A percentile compares a stretch with the other conserved stretches of the same genome.
Evolutionary conservation across 2,888 invertebrate genomes (phyloP).

Genomic region (Rhorus exstirpatorius): DNA sequence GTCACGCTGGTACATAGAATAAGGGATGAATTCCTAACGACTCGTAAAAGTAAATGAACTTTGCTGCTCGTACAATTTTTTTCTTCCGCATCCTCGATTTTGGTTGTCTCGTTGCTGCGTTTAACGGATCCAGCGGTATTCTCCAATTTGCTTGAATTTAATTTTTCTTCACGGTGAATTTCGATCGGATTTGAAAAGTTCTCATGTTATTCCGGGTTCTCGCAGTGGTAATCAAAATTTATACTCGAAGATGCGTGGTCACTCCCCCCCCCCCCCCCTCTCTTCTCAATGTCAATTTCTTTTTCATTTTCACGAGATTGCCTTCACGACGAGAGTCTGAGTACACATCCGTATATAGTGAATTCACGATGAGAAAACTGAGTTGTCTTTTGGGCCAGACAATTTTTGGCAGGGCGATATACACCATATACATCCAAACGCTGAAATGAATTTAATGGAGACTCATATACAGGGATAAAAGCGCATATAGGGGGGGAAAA

Average conservation of each 20-base stretch:
- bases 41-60: slow-evolving; percentile 24
- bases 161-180: not conserved
- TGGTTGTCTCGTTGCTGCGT: slow-evolving; percentile 12
- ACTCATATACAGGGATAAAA: not conserved
- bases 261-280: no score
- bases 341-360: no score
- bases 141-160: slow-evolving; percentile 20
- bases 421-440: not conserved
- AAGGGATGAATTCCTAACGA: not conserved
- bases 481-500: not conserved
- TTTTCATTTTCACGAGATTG: not conserved
- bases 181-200: not conserved
- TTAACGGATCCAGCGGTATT: not conserved
- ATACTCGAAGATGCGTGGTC: not conserved
- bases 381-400: no score
- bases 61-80: slow-evolving; percentile 6
- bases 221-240: not conserved
- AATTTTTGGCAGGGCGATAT: not conserved
- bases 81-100: not conserved
- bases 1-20: slow-evolving; percentile 1
- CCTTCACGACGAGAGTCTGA: not conserved
- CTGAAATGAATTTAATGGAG: not conserved
- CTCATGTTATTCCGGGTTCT: no score
- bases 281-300: not conserved
- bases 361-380: no score